Conservation (phyloP, 1,140 invertebrate species). For the Hypothenemus hampei region DNA sequence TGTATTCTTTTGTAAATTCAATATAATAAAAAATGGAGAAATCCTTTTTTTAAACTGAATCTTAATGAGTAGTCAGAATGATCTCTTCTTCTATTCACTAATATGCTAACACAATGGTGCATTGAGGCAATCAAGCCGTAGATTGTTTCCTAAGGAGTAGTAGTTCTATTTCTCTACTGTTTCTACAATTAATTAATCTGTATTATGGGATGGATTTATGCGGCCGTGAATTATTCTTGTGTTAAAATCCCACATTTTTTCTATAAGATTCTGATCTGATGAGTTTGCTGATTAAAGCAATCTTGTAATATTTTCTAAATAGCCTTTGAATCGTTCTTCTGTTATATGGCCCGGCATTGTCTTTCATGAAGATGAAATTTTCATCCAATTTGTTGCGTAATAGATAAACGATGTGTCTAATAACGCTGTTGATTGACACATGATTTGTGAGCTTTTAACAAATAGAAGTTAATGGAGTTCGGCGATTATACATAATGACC, state of each 20-base stretch:
- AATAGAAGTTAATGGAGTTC: constrained; percentile 5
- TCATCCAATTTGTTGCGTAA: constrained; percentile 2
- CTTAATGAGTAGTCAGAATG: constrained; percentile 1
- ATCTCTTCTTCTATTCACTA: constrained; percentile 1
- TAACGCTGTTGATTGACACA: constrained; percentile 11
- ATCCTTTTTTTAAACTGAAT: too few species aligned
- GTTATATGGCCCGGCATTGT: too few species aligned
- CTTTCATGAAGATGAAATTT: constrained; percentile 10
- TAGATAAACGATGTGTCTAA: constrained; percentile 4
- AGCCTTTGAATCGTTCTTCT: constrained; percentile 1
- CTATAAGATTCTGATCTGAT: constrained; percentile 7
- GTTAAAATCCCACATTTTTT: constrained; percentile 10
- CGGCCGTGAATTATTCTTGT: background rate
- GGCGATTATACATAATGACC: constrained; percentile 3
- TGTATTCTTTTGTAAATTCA: too few species aligned
- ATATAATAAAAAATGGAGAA: too few species aligned
- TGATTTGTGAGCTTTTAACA: constrained; percentile 11
- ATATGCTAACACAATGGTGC: constrained; percentile 4
- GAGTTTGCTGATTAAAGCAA: background rate
- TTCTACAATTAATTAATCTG: background rate
- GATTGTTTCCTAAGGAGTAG: constrained; percentile 1
- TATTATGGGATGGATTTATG: background rate
- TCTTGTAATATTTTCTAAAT: constrained; percentile 9
- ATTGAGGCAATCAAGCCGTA: constrained; percentile 13
- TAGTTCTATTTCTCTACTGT: constrained; percentile 9